Base-by-base conservation (phyloP, 2,888 invertebrate genomes). In the Drosophila kanekoi region DNA sequence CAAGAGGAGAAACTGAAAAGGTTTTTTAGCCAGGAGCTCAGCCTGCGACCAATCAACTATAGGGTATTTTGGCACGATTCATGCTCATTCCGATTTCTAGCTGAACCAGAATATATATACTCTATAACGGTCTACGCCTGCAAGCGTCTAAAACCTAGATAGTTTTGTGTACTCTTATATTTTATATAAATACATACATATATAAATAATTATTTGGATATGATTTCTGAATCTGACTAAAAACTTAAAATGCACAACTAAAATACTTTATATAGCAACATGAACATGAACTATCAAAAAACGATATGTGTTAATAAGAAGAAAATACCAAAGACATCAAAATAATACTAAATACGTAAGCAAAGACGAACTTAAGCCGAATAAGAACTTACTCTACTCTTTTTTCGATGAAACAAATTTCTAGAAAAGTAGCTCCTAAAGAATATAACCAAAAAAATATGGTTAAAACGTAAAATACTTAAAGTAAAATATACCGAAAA, bases 341-440 rank as follows among this genome's bases (percentile, higher is more conserved):
- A n/a, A 11, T 14, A 23, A 65, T 37, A 54, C 18, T 20, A 40
- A 44, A 74, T 77, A 77, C 72, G 60, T 77, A 77, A 72, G 16
- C 51, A 32, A 44, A 23, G 35, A 14, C 56, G 10, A 48, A 41
- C 14, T 33, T 18, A 40, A n/a, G 5, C 11, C 28, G 6, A 20
- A 64, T 14, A 37, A 37, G 18, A 59, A 56, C 58, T 61, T n/a
- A 20, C 16, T 47, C 28, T 28, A 28, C 28, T 38, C 53, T 43
- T 37, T 54, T 68, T 66, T 45, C 40, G 28, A 51, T 8, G 28
- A 28, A 28, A 28, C 28, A 28, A 28, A 28, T 28, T 8, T 28
- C 28, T 28, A 28, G 28, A 28, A 35, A 35, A 35, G 4, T 35
- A 35, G 13, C 13, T 35, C 4, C 35, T 35, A 13, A 11, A 35